Evolutionary conservation across 2,797 vertebrate genomes (phyloP), one percentile per base, ranked within the genome.

Genomic region (Pristis pectinata): DNA sequence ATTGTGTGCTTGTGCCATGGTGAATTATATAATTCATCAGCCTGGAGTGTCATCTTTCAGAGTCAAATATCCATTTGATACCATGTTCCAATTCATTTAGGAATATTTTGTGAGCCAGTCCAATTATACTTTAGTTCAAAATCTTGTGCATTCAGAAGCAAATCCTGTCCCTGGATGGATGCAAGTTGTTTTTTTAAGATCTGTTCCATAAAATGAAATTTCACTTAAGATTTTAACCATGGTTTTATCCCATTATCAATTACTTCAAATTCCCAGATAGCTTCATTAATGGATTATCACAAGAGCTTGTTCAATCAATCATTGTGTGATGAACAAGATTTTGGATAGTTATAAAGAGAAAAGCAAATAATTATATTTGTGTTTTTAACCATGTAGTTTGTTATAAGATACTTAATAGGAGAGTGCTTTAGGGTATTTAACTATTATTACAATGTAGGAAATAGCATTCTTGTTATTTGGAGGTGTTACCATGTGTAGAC

Each of bases 31-130:
- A 74, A 94, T 93, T 49, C 67, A 72, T 49, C 91, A 49, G 67
- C 41, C 44, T 56, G 92, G 44, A 24, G 49, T 94, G 67, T 74
- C 67, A 94, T 72, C 92, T 34, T 49, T 27, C 92, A 94, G 24
- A 34, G 70, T 94, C 27, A 94, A 53, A 94, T n/a, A 44, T 17
- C 70, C 92, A 94, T 49, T 94, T 93, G 17, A 74, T 74, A 74
- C 24, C 44, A 74, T 17, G 44, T 74, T n/a, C 24, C 61, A 70
- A 37, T 37, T 93, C 59, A 67, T 17, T 70, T 93, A 59, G 10
- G 64, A 74, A 72, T 74, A 94, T 72, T 74, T 94, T 74, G 70
- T 74, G 70, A 49, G 1, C 7, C 44, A 8, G 44, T 22, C 44
- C 27, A 94, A 76, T 76, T 94, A 61, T 34, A 53, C 41, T 72